A percentile compares a stretch with the other conserved stretches of the same genome.
These are phyloP conservation scores for Lumbricus terrestris DNA, from an alignment of 2,888 invertebrate genomes.

Conservation along the genomic window DNA sequence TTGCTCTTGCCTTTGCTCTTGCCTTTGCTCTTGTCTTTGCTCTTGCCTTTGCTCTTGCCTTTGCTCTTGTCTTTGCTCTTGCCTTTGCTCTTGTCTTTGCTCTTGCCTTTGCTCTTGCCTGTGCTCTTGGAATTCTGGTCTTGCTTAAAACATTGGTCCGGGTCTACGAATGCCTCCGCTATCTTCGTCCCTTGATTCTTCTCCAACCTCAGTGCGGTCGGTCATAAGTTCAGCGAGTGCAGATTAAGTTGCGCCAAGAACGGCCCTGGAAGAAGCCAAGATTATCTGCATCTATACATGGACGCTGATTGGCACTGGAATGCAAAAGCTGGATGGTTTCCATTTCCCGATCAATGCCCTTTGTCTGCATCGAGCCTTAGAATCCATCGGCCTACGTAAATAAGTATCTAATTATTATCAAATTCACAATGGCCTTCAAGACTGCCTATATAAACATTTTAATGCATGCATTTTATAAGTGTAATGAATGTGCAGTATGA, in stretches of 20 bases:
- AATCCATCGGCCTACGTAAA: not conserved
- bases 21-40: no score
- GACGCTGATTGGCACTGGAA: not conserved
- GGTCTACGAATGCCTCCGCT: not conserved
- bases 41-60: no score
- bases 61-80: no score
- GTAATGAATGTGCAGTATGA: not conserved
- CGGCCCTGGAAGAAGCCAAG: not conserved
- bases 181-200: not conserved
- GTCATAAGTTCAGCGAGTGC: not conserved
- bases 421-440: not conserved
- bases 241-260: not conserved
- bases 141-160: no score
- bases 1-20: no score
- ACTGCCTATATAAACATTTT: not conserved
- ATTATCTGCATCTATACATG: not conserved
- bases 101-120: no score
- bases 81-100: no score
- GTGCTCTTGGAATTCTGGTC: no score
- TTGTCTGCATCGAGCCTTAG: not conserved
- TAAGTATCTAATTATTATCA: not conserved
- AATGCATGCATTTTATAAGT: not conserved
- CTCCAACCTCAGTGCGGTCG: not conserved
- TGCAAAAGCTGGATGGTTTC: not conserved
- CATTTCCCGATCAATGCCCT: not conserved